A percentile compares a stretch with the other conserved stretches of the same genome.
These are phyloP conservation scores for Perodicticus potto DNA, from an alignment of 2,797 vertebrate species.

Conservation along the genomic window DNA sequence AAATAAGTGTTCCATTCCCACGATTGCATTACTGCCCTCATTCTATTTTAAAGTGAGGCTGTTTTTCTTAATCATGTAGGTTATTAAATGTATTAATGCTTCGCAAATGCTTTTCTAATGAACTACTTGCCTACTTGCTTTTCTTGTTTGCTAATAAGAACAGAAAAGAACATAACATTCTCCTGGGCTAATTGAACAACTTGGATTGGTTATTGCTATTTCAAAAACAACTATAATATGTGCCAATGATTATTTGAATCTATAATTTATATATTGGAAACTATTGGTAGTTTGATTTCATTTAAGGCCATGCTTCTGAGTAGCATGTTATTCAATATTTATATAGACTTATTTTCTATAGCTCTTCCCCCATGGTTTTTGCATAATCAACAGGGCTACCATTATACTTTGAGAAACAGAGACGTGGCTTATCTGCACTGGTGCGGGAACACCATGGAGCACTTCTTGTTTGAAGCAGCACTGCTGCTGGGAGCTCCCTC, in stretches of 20 bases:
- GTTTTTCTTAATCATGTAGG: slow-evolving; percentile 71
- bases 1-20: slow-evolving; percentile 52
- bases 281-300: slow-evolving; percentile 30
- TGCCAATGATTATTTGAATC: slow-evolving; percentile 41
- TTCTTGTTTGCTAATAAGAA: slow-evolving; percentile 55
- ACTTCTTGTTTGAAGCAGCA: not conserved
- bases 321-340: not conserved
- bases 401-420: not conserved
- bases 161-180: slow-evolving; percentile 38
- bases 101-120: slow-evolving; percentile 67
- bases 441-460: not conserved
- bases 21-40: not conserved
- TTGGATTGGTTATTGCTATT: slow-evolving; percentile 46
- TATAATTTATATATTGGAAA: slow-evolving; percentile 42
- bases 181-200: slow-evolving; percentile 53
- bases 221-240: slow-evolving; percentile 44
- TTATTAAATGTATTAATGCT: slow-evolving; percentile 71
- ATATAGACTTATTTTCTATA: not conserved
- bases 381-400: not conserved
- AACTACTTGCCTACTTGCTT: slow-evolving; percentile 60
- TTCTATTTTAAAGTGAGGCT: slow-evolving; percentile 50
- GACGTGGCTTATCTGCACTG: not conserved
- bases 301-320: slow-evolving; percentile 3
- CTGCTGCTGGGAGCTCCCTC: not conserved
- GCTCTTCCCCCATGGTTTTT: not conserved